Evolutionary conservation across 2,113 vertebrate genomes (phyloP).

Genomic region (Caracal caracal): DNA sequence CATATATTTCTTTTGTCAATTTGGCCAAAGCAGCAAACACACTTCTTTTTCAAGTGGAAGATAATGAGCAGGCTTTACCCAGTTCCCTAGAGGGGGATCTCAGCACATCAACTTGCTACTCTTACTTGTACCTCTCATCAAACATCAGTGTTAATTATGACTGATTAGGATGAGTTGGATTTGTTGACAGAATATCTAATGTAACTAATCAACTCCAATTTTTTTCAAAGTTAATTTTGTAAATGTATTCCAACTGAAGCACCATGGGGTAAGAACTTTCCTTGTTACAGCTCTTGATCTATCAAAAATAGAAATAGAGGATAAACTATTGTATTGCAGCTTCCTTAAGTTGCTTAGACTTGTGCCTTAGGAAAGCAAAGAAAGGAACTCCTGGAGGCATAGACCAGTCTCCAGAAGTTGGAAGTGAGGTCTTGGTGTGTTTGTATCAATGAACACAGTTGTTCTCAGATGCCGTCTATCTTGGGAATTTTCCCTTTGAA

Average conservation of each 20-base stretch:
- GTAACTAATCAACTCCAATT: slow-evolving; percentile 75
- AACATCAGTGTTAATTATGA: slow-evolving; percentile 74
- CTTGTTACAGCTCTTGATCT: slow-evolving; percentile 34
- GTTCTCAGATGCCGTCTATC: neutral
- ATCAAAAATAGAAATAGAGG: neutral
- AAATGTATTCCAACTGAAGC: slow-evolving; percentile 79
- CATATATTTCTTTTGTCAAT: slow-evolving; percentile 35
- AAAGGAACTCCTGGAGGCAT: neutral
- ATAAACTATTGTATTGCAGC: neutral
- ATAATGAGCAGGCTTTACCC: slow-evolving; percentile 21
- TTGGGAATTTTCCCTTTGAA: neutral
- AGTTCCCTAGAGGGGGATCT: slow-evolving; percentile 41
- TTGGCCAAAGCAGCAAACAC: slow-evolving; percentile 41
- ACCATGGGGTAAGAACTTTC: slow-evolving; percentile 55
- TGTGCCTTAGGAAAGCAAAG: neutral
- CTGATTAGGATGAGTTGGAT: slow-evolving; percentile 74
- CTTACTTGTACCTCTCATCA: slow-evolving; percentile 63
- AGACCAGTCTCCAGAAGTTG: neutral
- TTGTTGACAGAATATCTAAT: slow-evolving; percentile 80
- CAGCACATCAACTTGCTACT: neutral
- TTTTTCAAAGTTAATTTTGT: slow-evolving; percentile 77
- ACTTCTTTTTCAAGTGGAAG: slow-evolving; percentile 53
- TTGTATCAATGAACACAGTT: neutral
- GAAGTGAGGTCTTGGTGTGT: neutral
- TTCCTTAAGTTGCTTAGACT: slow-evolving; percentile 7